Percentiles rank a stretch among this genome's conserved stretches.
Evolutionary conservation across 2,888 invertebrate species (phyloP).

Genomic region (Sinohyriopsis cumingii): DNA sequence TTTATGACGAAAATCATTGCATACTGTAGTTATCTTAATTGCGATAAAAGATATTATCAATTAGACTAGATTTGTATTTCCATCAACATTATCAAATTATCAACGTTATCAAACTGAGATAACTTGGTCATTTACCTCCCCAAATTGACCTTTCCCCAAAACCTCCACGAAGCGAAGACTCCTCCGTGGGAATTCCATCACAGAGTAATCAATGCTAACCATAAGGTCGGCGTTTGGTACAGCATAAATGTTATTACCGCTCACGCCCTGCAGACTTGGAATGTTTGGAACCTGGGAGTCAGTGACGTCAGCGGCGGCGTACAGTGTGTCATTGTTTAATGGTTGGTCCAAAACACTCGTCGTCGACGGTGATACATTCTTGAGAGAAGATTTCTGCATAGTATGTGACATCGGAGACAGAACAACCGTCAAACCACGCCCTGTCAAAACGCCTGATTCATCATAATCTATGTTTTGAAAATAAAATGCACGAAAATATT

Average conservation of each 20-base stretch:
- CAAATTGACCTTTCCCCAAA: slow-evolving; percentile 90
- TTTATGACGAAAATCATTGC: no score
- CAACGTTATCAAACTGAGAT: no score
- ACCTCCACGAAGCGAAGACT: slow-evolving; percentile 89
- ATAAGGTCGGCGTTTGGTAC: slow-evolving; percentile 74
- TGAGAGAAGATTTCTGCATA: slow-evolving; percentile 12
- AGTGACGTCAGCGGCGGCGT: slow-evolving; percentile 61
- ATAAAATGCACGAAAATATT: no score
- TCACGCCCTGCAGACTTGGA: slow-evolving; percentile 68
- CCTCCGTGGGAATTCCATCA: slow-evolving; percentile 87
- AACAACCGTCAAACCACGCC: slow-evolving; percentile 55
- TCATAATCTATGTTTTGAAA: slow-evolving; percentile 54
- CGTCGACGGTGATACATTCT: not conserved
- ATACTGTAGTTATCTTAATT: no score
- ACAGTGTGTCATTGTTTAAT: slow-evolving; percentile 61
- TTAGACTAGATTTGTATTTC: no score
- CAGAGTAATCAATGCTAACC: slow-evolving; percentile 73
- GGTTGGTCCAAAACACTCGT: slow-evolving; percentile 54
- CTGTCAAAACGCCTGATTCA: slow-evolving; percentile 61
- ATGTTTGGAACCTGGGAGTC: slow-evolving; percentile 62
- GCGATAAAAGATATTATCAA: no score
- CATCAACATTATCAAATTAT: no score
- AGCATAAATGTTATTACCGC: slow-evolving; percentile 73
- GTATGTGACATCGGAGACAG: slow-evolving; percentile 46
- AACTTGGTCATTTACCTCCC: slow-evolving; percentile 78